phyloP scores from a whole-genome alignment of 2,888 invertebrate genomes.

The Habrosyne pyritoides region DNA sequence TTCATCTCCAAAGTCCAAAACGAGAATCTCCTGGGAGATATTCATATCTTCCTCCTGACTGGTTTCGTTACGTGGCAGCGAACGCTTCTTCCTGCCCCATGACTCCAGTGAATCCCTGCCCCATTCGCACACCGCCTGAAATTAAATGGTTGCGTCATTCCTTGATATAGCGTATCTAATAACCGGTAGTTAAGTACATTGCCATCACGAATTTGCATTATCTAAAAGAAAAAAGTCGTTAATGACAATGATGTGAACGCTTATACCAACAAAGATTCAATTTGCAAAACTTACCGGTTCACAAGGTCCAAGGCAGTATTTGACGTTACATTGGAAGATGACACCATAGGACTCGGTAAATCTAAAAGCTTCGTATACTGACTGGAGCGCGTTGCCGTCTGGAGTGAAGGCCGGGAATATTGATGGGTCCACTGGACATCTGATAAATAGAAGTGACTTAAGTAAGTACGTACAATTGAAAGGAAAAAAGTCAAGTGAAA shows the following conservation, averaged over 20 bases:
- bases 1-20: constrained; percentile 96
- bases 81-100: constrained; percentile 95
- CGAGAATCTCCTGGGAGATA: constrained; percentile 96
- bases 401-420: constrained; percentile 97
- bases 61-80: constrained; percentile 83
- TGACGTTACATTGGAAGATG: constrained; percentile 98
- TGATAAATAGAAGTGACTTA: constrained; percentile 42
- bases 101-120: constrained; percentile 95
- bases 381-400: constrained; percentile 95
- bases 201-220: constrained; percentile 29
- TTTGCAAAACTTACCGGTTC: constrained; percentile 88
- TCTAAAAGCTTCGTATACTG: constrained; percentile 96
- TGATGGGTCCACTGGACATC: constrained; percentile 95
- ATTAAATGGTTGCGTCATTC: constrained; percentile 38
- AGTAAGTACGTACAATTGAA: neutral
- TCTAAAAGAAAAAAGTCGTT: constrained; percentile 15
- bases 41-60: constrained; percentile 93
- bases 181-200: constrained; percentile 26
- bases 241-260: constrained; percentile 17
- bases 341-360: constrained; percentile 98
- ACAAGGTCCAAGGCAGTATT: constrained; percentile 97
- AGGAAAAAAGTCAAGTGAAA: neutral
- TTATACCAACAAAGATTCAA: constrained; percentile 16
- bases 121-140: constrained; percentile 94
- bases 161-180: constrained; percentile 27